These are phyloP conservation scores for Loxodonta africana DNA, from an alignment of 2,113 vertebrate genomes.

Conservation along the genomic window DNA sequence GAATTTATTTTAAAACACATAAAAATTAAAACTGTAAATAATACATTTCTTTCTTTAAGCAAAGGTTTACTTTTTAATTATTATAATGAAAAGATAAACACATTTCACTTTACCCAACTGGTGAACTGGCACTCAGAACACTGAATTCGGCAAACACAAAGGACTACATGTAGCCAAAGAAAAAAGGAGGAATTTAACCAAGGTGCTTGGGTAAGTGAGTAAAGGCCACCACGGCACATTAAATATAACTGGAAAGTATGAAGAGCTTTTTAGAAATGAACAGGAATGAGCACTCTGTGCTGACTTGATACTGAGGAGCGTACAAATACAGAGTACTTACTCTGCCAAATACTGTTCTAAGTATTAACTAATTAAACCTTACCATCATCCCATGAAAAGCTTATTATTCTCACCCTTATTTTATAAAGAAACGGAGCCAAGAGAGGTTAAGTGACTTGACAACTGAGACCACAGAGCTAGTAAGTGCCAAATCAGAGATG, in stretches of 20 bases:
- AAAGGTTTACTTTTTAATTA: conserved; percentile 63
- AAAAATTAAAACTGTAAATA: conserved; percentile 49
- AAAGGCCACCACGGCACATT: not conserved
- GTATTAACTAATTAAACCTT: conserved; percentile 18
- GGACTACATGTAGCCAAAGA: not conserved
- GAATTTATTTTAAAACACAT: conserved; percentile 58
- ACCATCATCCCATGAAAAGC: not conserved
- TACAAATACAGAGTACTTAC: not conserved
- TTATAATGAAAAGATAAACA: conserved; percentile 44
- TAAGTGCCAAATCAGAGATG: not conserved
- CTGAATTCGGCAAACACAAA: conserved; percentile 51
- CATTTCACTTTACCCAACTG: conserved; percentile 30
- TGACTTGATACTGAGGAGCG: conserved; percentile 11
- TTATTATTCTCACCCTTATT: conserved; percentile 10
- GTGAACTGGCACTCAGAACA: conserved; percentile 41
- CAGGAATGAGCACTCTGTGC: not conserved
- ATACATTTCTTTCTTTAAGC: conserved; percentile 30
- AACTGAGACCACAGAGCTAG: not conserved
- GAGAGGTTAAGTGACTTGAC: conserved; percentile 30
- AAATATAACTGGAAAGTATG: conserved; percentile 10
- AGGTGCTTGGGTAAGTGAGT: not conserved
- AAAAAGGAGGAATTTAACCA: conserved; percentile 48
- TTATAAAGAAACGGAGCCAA: conserved; percentile 36
- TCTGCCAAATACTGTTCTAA: not conserved
- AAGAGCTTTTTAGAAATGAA: conserved; percentile 17